Base-by-base conservation (phyloP, 2,113 vertebrate species). In the Meles meles region DNA sequence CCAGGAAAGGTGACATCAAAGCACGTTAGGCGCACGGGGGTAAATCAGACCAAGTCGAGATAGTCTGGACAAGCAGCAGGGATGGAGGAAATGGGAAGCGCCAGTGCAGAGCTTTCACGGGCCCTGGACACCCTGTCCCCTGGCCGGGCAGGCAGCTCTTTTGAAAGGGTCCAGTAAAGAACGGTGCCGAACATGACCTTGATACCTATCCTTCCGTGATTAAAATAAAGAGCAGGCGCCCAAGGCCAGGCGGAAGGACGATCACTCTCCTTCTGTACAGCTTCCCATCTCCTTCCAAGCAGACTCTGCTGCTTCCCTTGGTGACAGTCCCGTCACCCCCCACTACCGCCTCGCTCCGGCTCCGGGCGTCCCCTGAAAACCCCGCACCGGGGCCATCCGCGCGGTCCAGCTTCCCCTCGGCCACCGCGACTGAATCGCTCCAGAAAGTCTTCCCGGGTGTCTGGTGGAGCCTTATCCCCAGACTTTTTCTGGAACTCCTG, bases 401-500 rank as follows among this genome's bases (percentile, higher is more conserved):
- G 82, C 2, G 39, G 6, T 17, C n/a, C 13, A 1, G 27, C 74
- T 17, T 23, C 31, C 82, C 47, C 57, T 90, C 7, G 6, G 42
- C 31, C 95, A 44, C 37, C 1, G 52, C 29, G 65, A 65, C 6
- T 9, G 37, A n/a, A n/a, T n/a, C n/a, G 23, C 42, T 65, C 57
- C 44, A 29, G 61, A 93, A 86, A 83, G 65, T 9, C 31, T 61
- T 87, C 8, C 82, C 37, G 25, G 47, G 13, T 77, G 29, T 77
- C 85, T 86, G 71, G n/a, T 6, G 39, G 88, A 67, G 74, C 65
- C 31, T 72, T 59, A 47, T 84, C 47, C 37, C 15, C 23, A 59
- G 42, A 27, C 49, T 90, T 90, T 82, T 96, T 91, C 89, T 84
- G 55, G 49, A 94, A 59, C 44, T 57, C 31, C 23, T 86, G 55